Conservation (phyloP, 2,888 invertebrate genomes). For the Tetranychus truncatus region DNA sequence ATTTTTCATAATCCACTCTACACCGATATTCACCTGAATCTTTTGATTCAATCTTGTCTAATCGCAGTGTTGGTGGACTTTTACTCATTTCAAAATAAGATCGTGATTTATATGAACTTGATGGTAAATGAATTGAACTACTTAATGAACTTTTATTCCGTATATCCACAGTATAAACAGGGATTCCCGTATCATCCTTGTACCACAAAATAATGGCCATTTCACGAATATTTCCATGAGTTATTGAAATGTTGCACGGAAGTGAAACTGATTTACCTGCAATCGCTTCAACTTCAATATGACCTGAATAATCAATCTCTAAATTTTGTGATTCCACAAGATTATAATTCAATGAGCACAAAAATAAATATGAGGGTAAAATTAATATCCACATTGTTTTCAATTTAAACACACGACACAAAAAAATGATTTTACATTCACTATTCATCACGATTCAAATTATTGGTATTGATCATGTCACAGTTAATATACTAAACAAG, state of each 20-base stretch:
- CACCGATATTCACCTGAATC: slow-evolving; percentile 79
- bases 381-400: background rate
- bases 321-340: background rate
- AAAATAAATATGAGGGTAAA: background rate
- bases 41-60: slow-evolving; percentile 64
- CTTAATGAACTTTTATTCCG: slow-evolving; percentile 20
- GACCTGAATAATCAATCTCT: slow-evolving; percentile 1
- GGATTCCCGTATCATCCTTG: slow-evolving; percentile 22
- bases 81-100: slow-evolving; percentile 29
- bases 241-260: slow-evolving; percentile 25
- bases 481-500: no score
- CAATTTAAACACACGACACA: no score
- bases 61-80: slow-evolving; percentile 31
- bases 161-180: slow-evolving; percentile 25
- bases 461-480: no score
- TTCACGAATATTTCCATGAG: slow-evolving; percentile 23
- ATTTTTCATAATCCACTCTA: slow-evolving; percentile 70
- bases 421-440: no score
- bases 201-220: slow-evolving; percentile 26
- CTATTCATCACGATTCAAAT: no score
- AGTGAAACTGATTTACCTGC: slow-evolving; percentile 24
- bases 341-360: background rate
- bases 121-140: slow-evolving; percentile 23
- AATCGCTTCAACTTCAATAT: slow-evolving; percentile 21
- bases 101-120: slow-evolving; percentile 17